Conservation (phyloP, 2,113 vertebrate species). For the Lophotis ruficrista region DNA sequence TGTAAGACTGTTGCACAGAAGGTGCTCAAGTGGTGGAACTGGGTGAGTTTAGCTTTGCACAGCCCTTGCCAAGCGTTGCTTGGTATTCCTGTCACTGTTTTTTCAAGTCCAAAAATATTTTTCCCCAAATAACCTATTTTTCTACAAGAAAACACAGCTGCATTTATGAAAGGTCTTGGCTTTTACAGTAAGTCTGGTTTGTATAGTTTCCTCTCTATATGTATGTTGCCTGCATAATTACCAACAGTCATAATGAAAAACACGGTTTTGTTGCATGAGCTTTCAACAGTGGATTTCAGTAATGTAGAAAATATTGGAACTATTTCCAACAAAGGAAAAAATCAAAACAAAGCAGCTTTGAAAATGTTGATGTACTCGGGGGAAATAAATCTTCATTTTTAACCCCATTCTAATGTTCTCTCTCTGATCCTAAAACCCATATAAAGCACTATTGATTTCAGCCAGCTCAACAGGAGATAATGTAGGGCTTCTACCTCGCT, state of each 20-base stretch:
- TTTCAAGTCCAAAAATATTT: constrained; percentile 2
- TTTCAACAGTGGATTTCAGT: constrained; percentile 14
- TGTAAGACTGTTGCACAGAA: neutral
- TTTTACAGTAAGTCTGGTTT: constrained; percentile 17
- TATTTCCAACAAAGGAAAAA: neutral
- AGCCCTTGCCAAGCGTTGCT: neutral
- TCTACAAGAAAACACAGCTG: neutral
- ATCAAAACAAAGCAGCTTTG: neutral
- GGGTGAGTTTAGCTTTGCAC: neutral
- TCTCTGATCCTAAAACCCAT: neutral
- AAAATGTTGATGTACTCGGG: neutral
- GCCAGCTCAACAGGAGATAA: neutral
- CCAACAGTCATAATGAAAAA: constrained; percentile 22
- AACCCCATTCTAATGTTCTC: neutral
- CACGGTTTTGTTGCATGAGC: neutral
- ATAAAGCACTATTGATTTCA: neutral
- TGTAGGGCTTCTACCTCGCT: neutral
- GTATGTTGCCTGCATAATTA: neutral
- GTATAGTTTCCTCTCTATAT: neutral
- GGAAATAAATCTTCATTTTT: constrained; percentile 2
- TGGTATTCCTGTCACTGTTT: neutral
- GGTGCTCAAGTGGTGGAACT: neutral
- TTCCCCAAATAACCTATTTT: neutral
- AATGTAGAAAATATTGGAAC: constrained; percentile 1
- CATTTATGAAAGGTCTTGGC: neutral